Base-by-base conservation (phyloP, 2,797 vertebrate genomes). In the Anolis apletophallus region DNA sequence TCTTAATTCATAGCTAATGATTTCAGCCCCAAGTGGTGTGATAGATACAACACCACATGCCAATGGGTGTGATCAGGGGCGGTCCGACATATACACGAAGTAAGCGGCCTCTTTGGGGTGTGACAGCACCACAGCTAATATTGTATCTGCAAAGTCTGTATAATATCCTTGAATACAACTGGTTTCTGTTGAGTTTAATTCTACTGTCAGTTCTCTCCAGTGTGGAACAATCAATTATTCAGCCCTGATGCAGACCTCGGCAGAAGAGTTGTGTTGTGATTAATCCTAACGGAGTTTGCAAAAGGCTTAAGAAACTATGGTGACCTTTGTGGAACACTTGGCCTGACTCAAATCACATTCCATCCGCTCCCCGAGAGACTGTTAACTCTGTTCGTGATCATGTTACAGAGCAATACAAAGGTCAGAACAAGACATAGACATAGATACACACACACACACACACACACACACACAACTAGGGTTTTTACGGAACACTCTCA, bases 331-430 rank as follows among this genome's bases (percentile, higher is more conserved):
- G 73, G 55, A 0, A 0, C 0, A 81, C 40, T 64, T 17, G 0
- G 0, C 1, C 85, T 84, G 85, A 59, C 73, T 72, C 82, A 34
- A 57, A 87, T 36, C 85, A 46, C 80, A 74, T 80, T 9, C 40
- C 36, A 19, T 5, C 10, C 9, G 29, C 76, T 90, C 87, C 76
- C 81, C 16, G 29, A 29, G 32, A 13, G 81, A 83, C 46, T 59
- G 6, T 46, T 71, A 21, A n/a, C 13, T 46, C 67, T 79, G 40
- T 13, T 72, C 26, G 12, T 21, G 86, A 75, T 74, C 83, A 72
- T 57, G 68, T 55, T 36, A 32, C 0, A 2, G 46, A 84, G 1
- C 0, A 16, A 6, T 17, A 54, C 13, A 81, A 50, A 80, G 50
- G 59, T 83, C 77, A 55, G 81, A 57, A 82, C 34, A 7, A 0